Percentiles rank a stretch among this genome's conserved stretches.
These are phyloP conservation scores for Congeria kusceri DNA, from an alignment of 2,888 invertebrate genomes.

Conservation along the genomic window DNA sequence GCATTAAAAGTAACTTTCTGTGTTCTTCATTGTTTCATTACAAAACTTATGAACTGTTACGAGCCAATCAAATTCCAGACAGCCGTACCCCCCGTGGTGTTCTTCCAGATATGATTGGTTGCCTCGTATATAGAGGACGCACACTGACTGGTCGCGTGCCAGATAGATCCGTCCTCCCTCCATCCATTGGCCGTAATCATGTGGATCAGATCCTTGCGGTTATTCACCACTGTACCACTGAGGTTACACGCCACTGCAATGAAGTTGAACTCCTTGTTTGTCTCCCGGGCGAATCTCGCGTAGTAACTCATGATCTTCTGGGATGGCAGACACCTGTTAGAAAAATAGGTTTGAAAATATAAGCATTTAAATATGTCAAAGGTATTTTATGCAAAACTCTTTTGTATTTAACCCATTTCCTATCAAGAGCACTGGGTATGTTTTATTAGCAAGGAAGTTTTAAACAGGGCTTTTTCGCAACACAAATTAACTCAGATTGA, in stretches of 20 bases:
- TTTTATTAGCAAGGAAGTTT: too few species aligned
- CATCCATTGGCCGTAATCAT: slow-evolving; percentile 82
- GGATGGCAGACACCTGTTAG: slow-evolving; percentile 80
- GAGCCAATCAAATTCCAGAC: too few species aligned
- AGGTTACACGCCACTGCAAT: slow-evolving; percentile 81
- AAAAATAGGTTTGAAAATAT: background rate
- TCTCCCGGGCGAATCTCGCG: slow-evolving; percentile 80
- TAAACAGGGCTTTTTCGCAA: too few species aligned
- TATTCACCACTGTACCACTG: slow-evolving; percentile 67
- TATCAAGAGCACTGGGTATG: too few species aligned
- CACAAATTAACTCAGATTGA: too few species aligned
- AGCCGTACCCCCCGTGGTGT: slow-evolving; percentile 65
- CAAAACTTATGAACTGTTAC: too few species aligned
- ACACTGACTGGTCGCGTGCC: slow-evolving; percentile 82
- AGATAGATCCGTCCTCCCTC: slow-evolving; percentile 80
- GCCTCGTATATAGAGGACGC: slow-evolving; percentile 75
- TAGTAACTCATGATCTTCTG: slow-evolving; percentile 79
- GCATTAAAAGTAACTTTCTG: too few species aligned
- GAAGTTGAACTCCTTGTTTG: slow-evolving; percentile 80
- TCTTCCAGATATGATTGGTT: slow-evolving; percentile 73
- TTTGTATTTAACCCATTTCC: too few species aligned
- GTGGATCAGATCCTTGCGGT: slow-evolving; percentile 80
- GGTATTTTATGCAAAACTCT: too few species aligned
- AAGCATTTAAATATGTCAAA: background rate
- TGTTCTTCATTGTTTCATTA: too few species aligned